A percentile compares a stretch with the other conserved stretches of the same genome.
Conservation (phyloP, 2,888 invertebrate species). For the Dinocampus coccinellae region DNA sequence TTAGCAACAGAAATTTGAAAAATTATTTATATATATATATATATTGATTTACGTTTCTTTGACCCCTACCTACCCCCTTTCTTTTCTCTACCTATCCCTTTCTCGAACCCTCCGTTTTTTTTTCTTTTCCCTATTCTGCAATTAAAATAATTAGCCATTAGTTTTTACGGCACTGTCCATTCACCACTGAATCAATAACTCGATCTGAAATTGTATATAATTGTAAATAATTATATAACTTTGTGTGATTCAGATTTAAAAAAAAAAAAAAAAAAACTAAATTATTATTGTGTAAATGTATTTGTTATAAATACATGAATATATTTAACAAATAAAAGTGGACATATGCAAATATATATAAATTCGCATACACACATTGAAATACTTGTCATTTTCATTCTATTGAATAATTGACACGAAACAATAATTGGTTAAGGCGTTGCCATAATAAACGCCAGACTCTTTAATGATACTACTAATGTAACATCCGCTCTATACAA, state of each 20-base stretch:
- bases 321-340: neutral
- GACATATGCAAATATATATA: neutral
- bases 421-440: slow-evolving; percentile 9
- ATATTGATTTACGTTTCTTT: neutral
- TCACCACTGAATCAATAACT: neutral
- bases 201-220: neutral
- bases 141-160: neutral
- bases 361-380: too few species aligned
- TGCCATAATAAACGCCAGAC: neutral
- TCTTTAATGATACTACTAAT: neutral
- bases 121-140: neutral
- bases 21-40: neutral
- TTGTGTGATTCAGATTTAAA: neutral
- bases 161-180: neutral
- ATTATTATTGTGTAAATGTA: neutral
- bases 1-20: neutral
- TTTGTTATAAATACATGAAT: neutral
- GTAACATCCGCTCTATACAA: slow-evolving; percentile 5
- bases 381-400: neutral
- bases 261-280: neutral
- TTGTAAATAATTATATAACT: neutral
- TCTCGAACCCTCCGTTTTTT: too few species aligned
- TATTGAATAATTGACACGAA: neutral
- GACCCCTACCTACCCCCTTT: too few species aligned
- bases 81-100: too few species aligned